phyloP scores from a whole-genome alignment of 1,140 invertebrate genomes.

The Centruroides sculpturatus region DNA sequence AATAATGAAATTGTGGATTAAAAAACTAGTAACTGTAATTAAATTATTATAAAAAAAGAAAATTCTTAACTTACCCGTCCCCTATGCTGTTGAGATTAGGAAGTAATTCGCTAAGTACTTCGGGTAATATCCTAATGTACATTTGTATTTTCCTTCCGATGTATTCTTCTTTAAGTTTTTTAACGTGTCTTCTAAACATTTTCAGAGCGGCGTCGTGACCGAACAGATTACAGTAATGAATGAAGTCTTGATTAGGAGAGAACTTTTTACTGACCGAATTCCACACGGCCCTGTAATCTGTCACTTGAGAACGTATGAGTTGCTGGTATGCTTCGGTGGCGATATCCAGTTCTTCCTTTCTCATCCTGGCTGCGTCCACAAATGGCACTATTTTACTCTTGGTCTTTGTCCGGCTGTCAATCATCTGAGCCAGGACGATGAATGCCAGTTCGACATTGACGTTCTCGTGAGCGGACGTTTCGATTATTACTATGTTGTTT shows the following conservation, averaged over 20 bases:
- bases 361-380: constrained; percentile 63
- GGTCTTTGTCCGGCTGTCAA: constrained; percentile 53
- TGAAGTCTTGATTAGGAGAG: constrained; percentile 70
- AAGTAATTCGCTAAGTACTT: constrained; percentile 63
- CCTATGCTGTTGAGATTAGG: constrained; percentile 59
- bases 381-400: constrained; percentile 60
- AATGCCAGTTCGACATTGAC: constrained; percentile 93
- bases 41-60: neutral
- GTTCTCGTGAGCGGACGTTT: constrained; percentile 91
- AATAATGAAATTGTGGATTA: neutral
- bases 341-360: constrained; percentile 75
- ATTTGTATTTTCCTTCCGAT: constrained; percentile 60
- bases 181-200: constrained; percentile 64
- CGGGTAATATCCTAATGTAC: constrained; percentile 63
- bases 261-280: constrained; percentile 70
- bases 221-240: constrained; percentile 74
- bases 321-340: constrained; percentile 74
- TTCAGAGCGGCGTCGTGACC: constrained; percentile 67
- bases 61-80: constrained; percentile 42
- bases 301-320: constrained; percentile 61
- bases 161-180: constrained; percentile 72
- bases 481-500: constrained; percentile 63
- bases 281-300: constrained; percentile 74
- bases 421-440: constrained; percentile 76
- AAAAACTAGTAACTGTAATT: neutral